phyloP scores from a whole-genome alignment of 2,113 vertebrate genomes.

The Eurystomus gularis region DNA sequence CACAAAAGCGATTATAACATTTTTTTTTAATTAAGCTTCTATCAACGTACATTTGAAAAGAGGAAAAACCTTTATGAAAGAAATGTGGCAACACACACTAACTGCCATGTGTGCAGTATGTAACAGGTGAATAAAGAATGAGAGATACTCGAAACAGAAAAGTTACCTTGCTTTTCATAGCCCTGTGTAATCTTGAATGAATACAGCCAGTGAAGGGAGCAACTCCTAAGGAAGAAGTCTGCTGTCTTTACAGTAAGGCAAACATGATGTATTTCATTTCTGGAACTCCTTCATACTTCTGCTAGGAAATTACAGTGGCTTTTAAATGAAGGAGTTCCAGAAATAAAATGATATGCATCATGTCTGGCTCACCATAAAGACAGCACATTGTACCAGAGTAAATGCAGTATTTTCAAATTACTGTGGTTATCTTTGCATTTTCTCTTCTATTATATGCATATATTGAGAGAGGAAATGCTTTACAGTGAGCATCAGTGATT shows the following conservation, averaged over 20 bases:
- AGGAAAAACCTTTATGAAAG: not conserved
- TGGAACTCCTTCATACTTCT: not conserved
- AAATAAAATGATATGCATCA: not conserved
- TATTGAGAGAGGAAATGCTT: not conserved
- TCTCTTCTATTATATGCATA: not conserved
- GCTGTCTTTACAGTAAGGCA: not conserved
- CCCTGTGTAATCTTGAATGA: not conserved
- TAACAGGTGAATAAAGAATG: not conserved
- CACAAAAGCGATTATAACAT: not conserved
- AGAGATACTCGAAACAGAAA: not conserved
- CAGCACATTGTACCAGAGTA: not conserved
- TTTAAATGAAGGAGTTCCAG: slow-evolving; percentile 9
- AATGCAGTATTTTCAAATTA: not conserved
- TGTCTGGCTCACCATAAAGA: not conserved
- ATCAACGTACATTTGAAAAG: not conserved
- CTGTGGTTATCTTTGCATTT: not conserved
- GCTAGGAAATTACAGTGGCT: slow-evolving; percentile 23
- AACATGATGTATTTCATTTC: not conserved
- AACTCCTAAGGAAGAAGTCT: not conserved
- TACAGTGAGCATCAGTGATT: not conserved
- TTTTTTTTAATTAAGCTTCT: not conserved
- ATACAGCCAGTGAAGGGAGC: not conserved
- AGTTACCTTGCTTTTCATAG: slow-evolving; percentile 17
- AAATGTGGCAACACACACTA: not conserved
- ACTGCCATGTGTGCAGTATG: not conserved